These are phyloP conservation scores for Pachliopta kotzebuea DNA, from an alignment of 2,888 invertebrate species.

Conservation along the genomic window DNA sequence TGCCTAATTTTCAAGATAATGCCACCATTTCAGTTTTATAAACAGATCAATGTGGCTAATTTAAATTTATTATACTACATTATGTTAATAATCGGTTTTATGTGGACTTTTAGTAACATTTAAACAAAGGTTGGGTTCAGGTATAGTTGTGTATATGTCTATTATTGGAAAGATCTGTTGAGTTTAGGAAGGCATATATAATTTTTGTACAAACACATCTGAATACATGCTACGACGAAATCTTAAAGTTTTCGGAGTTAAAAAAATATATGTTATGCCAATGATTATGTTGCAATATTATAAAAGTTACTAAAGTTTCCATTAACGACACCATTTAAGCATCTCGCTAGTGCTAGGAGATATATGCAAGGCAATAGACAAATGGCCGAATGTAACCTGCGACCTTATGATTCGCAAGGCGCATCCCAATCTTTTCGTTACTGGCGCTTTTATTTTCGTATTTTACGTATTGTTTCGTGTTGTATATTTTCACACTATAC, in stretches of 20 bases:
- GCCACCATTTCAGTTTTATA: too few relatives aligned
- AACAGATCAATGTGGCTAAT: too few relatives aligned
- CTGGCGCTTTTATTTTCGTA: neutral
- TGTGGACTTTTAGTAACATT: too few relatives aligned
- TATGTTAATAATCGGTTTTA: too few relatives aligned
- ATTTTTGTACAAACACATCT: too few relatives aligned
- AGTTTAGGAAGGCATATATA: too few relatives aligned
- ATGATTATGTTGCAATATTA: neutral
- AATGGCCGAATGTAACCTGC: neutral
- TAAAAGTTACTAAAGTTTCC: neutral
- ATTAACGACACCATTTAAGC: neutral
- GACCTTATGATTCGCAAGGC: neutral
- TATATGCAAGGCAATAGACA: neutral
- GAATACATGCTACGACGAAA: too few relatives aligned
- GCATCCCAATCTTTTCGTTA: neutral
- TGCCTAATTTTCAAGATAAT: neutral
- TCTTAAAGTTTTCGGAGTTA: neutral
- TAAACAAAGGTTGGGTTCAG: too few relatives aligned
- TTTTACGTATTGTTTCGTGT: neutral
- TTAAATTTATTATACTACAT: too few relatives aligned
- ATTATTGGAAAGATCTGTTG: too few relatives aligned
- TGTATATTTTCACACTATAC: conserved; percentile 29
- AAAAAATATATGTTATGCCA: neutral
- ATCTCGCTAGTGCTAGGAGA: neutral
- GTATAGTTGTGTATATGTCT: too few relatives aligned